These are phyloP conservation scores for Gasterosteus nipponicus DNA, from an alignment of 2,113 vertebrate species.

Conservation along the genomic window DNA sequence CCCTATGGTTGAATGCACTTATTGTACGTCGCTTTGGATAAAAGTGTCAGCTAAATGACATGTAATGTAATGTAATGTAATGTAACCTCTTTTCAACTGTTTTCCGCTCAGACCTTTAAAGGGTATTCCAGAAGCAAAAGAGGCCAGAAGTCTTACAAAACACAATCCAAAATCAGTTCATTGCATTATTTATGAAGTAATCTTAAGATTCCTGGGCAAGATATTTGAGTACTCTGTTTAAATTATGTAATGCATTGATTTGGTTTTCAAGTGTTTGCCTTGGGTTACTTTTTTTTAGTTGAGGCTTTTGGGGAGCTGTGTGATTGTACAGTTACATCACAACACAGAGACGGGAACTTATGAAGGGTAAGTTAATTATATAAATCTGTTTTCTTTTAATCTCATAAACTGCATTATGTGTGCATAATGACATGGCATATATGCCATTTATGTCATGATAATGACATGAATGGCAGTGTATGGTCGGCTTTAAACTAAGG, in stretches of 20 bases:
- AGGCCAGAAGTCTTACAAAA: not conserved
- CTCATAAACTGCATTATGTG: not conserved
- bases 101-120: not conserved
- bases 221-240: constrained; percentile 24
- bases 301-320: not conserved
- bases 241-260: constrained; percentile 10
- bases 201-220: constrained; percentile 1
- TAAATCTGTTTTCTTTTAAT: not conserved
- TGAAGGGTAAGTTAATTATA: not conserved
- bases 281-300: not conserved
- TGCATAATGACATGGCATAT: not conserved
- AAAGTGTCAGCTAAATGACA: no score
- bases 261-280: not conserved
- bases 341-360: not conserved
- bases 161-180: not conserved
- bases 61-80: no score
- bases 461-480: not conserved
- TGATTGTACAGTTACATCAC: not conserved
- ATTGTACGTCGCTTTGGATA: no score
- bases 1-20: no score
- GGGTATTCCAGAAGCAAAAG: constrained; percentile 1
- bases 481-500: not conserved
- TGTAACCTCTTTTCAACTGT: constrained; percentile 5
- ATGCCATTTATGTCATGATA: no score
- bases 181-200: constrained; percentile 8